A percentile compares a stretch with the other conserved stretches of the same genome.
Conservation (phyloP, 2,113 vertebrate species). For the Vulpes ferrilata region DNA sequence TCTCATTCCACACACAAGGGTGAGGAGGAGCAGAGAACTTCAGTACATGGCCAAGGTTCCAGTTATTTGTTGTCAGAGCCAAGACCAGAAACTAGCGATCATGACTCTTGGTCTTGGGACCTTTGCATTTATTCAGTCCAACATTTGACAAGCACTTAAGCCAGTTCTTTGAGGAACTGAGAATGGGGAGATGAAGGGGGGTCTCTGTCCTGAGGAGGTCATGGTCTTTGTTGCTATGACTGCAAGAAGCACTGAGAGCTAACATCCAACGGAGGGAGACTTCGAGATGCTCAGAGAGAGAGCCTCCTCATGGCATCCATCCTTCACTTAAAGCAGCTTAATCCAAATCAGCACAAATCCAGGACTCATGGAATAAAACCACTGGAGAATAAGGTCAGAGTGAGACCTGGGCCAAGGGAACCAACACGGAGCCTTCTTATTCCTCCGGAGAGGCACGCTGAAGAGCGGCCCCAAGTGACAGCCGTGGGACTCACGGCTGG, state of each 20-base stretch:
- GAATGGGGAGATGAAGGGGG: background rate
- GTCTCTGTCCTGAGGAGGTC: background rate
- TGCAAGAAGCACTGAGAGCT: background rate
- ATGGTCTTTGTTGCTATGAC: background rate
- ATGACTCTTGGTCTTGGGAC: background rate
- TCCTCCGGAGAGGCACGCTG: background rate
- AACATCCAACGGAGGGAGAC: background rate
- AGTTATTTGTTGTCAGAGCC: background rate
- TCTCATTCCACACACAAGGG: background rate
- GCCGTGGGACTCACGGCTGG: background rate
- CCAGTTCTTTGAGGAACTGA: background rate
- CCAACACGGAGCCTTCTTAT: background rate
- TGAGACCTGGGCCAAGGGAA: background rate
- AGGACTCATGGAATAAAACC: conserved; percentile 38
- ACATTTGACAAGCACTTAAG: background rate
- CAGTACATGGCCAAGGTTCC: background rate
- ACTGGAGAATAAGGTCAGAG: background rate
- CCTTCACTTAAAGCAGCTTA: background rate
- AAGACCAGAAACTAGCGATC: background rate
- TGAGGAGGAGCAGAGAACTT: background rate
- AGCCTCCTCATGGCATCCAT: background rate
- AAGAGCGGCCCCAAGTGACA: background rate
- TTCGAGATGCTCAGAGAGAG: background rate
- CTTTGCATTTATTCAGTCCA: background rate
- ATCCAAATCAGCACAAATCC: conserved; percentile 6